Percentiles rank a stretch among this genome's conserved stretches.
These are phyloP conservation scores for Ennomos erosarius DNA, from an alignment of 2,888 invertebrate species.

Conservation along the genomic window DNA sequence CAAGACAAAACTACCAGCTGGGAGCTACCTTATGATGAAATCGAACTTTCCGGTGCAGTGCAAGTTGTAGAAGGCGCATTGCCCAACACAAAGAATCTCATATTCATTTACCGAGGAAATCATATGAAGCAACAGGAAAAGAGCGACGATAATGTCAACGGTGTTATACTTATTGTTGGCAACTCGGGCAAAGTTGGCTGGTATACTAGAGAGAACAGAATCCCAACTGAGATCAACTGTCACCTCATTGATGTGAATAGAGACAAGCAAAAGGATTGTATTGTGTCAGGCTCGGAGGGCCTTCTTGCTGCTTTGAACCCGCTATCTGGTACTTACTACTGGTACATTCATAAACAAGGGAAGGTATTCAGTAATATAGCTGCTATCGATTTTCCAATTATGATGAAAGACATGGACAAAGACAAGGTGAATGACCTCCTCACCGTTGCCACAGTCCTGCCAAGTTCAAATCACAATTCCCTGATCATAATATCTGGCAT, in stretches of 20 bases:
- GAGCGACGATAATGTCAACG: slow-evolving; percentile 83
- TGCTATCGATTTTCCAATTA: slow-evolving; percentile 88
- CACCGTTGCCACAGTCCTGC: slow-evolving; percentile 82
- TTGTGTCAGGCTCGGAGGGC: slow-evolving; percentile 90
- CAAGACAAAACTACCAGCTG: slow-evolving; percentile 87
- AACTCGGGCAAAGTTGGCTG: slow-evolving; percentile 90
- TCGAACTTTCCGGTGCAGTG: slow-evolving; percentile 89
- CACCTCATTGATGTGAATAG: slow-evolving; percentile 89
- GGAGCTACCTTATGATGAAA: slow-evolving; percentile 88
- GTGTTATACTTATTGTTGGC: slow-evolving; percentile 89
- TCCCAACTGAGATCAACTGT: slow-evolving; percentile 91
- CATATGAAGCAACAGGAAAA: slow-evolving; percentile 83
- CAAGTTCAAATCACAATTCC: slow-evolving; percentile 83
- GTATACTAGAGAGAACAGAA: slow-evolving; percentile 88
- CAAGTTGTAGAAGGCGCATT: slow-evolving; percentile 88
- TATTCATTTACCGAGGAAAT: slow-evolving; percentile 90
- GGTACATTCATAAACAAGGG: slow-evolving; percentile 85
- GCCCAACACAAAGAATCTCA: slow-evolving; percentile 88
- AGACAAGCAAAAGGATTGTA: slow-evolving; percentile 90
- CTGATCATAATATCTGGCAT: slow-evolving; percentile 89
- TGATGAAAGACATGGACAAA: slow-evolving; percentile 89
- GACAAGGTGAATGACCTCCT: slow-evolving; percentile 90
- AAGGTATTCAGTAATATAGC: slow-evolving; percentile 80
- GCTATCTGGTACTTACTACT: slow-evolving; percentile 82
- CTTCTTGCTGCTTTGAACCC: slow-evolving; percentile 81